Percentiles rank a stretch among this genome's conserved stretches.
phyloP scores from a whole-genome alignment of 2,113 vertebrate genomes.

The Mustela nigripes region DNA sequence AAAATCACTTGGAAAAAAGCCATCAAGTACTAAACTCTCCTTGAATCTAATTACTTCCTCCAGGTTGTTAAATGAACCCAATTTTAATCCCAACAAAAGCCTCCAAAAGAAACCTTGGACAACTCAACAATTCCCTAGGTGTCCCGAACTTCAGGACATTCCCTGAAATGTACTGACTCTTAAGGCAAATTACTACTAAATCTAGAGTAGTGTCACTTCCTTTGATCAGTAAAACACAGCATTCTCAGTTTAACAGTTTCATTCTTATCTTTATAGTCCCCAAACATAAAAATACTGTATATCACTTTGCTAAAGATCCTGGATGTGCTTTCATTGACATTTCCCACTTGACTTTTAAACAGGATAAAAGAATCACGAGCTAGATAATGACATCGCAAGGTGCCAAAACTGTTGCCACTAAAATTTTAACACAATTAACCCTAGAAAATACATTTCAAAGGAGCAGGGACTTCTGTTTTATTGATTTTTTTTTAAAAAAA shows the following conservation, averaged over 20 bases:
- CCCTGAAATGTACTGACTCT: neutral
- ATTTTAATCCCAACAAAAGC: conserved; percentile 31
- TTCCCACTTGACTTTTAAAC: neutral
- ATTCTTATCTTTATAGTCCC: neutral
- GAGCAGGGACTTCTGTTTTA: neutral
- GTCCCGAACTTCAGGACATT: neutral
- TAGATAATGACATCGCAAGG: neutral
- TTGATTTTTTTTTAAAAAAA: neutral
- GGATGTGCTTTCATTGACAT: neutral
- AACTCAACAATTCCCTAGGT: neutral
- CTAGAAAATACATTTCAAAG: neutral
- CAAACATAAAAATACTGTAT: neutral
- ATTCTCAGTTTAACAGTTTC: neutral
- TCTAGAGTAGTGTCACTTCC: neutral
- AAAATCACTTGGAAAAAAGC: conserved; percentile 42
- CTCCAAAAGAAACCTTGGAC: conserved; percentile 11
- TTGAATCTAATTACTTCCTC: conserved; percentile 30
- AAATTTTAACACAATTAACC: conserved; percentile 18
- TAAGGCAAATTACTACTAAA: neutral
- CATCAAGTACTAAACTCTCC: neutral
- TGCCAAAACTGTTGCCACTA: neutral
- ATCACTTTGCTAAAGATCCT: neutral
- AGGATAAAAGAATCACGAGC: neutral
- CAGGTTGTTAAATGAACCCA: conserved; percentile 26
- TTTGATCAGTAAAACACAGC: conserved; percentile 27